Conservation (phyloP, 2,797 vertebrate genomes). For the Loriculus beryllinus region DNA sequence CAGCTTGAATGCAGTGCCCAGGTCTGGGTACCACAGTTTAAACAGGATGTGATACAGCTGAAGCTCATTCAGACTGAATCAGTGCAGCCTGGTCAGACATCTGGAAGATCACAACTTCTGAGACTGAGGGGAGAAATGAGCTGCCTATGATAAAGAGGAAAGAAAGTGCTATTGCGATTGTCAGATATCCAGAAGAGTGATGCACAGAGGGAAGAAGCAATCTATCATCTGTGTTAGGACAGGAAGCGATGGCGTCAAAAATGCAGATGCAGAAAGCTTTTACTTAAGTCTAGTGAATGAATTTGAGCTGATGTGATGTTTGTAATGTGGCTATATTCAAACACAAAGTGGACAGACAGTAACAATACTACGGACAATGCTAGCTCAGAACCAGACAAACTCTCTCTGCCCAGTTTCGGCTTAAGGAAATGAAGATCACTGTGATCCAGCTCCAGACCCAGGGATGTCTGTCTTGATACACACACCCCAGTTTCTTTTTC, state of each 20-base stretch:
- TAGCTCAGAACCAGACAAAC: neutral
- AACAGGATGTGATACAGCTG: neutral
- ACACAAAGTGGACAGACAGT: neutral
- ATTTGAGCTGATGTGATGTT: neutral
- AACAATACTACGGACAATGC: rapidly evolving
- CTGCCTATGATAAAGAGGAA: neutral
- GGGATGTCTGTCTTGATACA: neutral
- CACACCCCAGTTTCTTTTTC: neutral
- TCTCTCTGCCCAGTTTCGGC: neutral
- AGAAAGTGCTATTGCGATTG: neutral
- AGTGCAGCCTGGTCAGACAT: neutral
- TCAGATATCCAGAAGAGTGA: neutral
- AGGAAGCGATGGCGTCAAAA: neutral
- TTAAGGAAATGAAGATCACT: neutral
- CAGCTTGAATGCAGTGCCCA: neutral
- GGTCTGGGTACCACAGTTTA: neutral
- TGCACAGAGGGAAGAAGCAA: neutral
- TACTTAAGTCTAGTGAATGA: neutral
- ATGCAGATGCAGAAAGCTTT: neutral
- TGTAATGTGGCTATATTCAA: neutral
- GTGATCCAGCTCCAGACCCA: neutral
- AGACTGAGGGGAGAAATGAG: neutral
- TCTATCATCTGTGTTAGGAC: neutral
- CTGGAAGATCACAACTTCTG: neutral
- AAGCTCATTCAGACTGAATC: neutral